These are phyloP conservation scores for Actinemys pallida DNA, from an alignment of 2,113 vertebrate genomes.

Conservation along the genomic window DNA sequence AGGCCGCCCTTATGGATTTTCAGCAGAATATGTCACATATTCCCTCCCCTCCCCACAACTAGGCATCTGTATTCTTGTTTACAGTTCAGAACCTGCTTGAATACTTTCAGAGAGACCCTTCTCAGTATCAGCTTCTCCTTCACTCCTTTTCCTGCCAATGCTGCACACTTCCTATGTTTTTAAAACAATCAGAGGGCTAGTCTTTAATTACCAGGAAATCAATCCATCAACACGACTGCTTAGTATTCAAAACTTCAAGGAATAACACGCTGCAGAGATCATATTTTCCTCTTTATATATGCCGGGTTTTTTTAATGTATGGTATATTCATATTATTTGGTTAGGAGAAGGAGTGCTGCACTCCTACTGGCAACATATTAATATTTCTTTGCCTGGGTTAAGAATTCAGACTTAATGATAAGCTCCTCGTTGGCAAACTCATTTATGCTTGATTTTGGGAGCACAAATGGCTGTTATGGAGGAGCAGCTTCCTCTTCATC, in stretches of 20 bases:
- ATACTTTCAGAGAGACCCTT: background rate
- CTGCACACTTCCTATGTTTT: rapidly evolving
- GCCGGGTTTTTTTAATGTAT: background rate
- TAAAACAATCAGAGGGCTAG: background rate
- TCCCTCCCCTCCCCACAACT: background rate
- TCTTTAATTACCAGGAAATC: background rate
- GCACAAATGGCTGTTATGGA: background rate
- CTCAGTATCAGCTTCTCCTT: background rate
- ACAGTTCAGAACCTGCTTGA: background rate
- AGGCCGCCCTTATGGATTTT: background rate
- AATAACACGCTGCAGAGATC: background rate
- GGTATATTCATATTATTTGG: constrained; percentile 2
- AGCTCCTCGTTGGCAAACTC: background rate
- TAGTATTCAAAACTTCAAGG: background rate
- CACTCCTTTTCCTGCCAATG: background rate
- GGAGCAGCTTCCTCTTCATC: constrained; percentile 37
- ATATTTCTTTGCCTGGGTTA: background rate
- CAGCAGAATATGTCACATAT: background rate
- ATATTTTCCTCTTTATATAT: background rate
- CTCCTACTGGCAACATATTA: background rate
- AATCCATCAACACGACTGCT: background rate
- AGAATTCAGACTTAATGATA: background rate
- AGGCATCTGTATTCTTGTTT: background rate
- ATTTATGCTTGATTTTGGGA: constrained; percentile 45
- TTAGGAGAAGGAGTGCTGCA: background rate